Evolutionary conservation across 2,888 invertebrate species (phyloP), one percentile per base, ranked within the genome.

Genomic region (Aphodius sticticus): DNA sequence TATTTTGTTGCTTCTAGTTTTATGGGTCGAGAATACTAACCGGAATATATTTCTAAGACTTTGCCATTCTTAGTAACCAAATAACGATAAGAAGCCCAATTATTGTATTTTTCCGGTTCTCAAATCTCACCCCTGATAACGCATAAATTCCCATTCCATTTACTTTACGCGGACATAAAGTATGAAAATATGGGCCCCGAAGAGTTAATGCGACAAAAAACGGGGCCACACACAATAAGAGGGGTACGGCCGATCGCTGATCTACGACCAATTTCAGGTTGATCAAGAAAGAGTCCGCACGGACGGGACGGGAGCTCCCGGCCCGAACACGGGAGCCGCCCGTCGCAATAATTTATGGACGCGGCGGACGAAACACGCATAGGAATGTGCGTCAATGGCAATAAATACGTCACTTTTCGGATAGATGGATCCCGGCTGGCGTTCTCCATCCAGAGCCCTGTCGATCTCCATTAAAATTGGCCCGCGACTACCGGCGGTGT

Each of bases 401-500:
- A 53, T 53, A 53, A 53, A 53, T 53, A 53, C 53, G 53, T 53
- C 53, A 53, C 53, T 53, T 53, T 53, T 53, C 53, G 53, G 53
- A 53, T 53, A 53, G 53, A 53, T 53, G 53, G 53, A 53, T 53
- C 53, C 53, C 6, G 7, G 53, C 12, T 53, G 53, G 53, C 53
- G 53, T 53, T 53, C 12, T 53, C 53, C 53, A 53, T 53, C 53
- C 53, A 7, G 53, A 53, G 12, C 53, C 53, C 53, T 53, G 53
- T 53, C 53, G 53, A 53, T 53, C 53, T 53, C 7, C 53, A 53
- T 53, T 53, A 53, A 53, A 53, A 3, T 53, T 53, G 53, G 12
- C 9, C 53, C 53, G 53, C 53, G 53, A 53, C 53, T 26, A 12
- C 9, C 12, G 53, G 53, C 53, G 53, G 53, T 12, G 53, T 53